Evolutionary conservation across 2,888 invertebrate species (phyloP), one percentile per base, ranked within the genome.

Genomic region (Glyphotaelius pellucidus): DNA sequence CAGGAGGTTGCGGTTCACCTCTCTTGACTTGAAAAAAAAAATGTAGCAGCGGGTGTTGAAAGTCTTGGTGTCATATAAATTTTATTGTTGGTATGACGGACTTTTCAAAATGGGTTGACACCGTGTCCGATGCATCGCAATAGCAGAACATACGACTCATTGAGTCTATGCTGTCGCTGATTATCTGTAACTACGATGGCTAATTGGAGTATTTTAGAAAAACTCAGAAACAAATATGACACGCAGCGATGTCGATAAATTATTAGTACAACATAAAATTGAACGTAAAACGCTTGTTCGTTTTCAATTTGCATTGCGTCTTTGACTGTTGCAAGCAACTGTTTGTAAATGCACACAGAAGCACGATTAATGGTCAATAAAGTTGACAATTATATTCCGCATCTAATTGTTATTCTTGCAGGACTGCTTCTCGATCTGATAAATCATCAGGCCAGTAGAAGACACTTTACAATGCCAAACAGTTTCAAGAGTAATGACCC

Each of bases 371-470:
- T 67, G 67, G 25, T n/a, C 67, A 67, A 67, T 67, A 67, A 67
- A 25, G 67, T 67, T 67, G 67, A 67, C 67, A 67, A 67, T 67
- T 67, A 67, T 67, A 67, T 67, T 67, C 35, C 11, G 25, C 14
- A 30, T 38, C 86, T 86, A 86, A 86, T 86, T 86, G 42, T 86
- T 86, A 86, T 86, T 86, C 86, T 42, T 86, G 9, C 47, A 42
- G 30, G 38, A n/a, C 38, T 42, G 25, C 5, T 86, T 31, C 11
- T n/a, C 32, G 42, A 86, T 86, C 86, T 86, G 86, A 86, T 86
- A 30, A 42, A 86, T 47, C 42, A 42, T 42, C 42, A n/a, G 86
- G 86, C 42, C 25, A 42, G 35, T 32, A 25, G 67, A 67, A 42
- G 86, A 86, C 35, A 86, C 86, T 86, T 86, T 67, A 67, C 32